These are phyloP conservation scores for Zapus hudsonius DNA, from an alignment of 2,113 vertebrate genomes.

Conservation along the genomic window DNA sequence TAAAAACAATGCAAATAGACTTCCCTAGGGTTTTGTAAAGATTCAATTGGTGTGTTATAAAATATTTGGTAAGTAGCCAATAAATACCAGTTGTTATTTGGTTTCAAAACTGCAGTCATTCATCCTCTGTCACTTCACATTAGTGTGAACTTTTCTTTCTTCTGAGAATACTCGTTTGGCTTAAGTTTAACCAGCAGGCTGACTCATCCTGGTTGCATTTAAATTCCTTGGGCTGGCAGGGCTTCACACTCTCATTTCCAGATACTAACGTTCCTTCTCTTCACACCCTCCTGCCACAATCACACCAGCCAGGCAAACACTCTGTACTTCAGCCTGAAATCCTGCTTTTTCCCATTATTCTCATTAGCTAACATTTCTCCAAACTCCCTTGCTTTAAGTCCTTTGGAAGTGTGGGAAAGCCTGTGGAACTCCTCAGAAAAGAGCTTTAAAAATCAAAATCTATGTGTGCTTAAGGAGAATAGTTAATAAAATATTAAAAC, in stretches of 20 bases:
- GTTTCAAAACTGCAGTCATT: background rate
- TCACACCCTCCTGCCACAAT: background rate
- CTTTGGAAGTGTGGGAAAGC: background rate
- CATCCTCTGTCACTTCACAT: background rate
- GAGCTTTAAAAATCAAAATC: constrained; percentile 28
- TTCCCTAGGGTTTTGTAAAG: background rate
- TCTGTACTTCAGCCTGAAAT: background rate
- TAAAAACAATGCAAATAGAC: too few relatives aligned
- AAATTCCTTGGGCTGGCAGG: background rate
- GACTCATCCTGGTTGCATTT: too few relatives aligned
- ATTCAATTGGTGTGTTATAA: background rate
- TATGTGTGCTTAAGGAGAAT: background rate
- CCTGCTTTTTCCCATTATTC: background rate
- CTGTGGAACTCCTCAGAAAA: background rate
- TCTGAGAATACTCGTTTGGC: background rate
- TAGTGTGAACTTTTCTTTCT: constrained; percentile 10
- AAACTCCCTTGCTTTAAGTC: background rate
- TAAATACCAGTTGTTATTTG: background rate
- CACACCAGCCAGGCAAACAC: background rate
- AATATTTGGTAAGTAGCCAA: background rate
- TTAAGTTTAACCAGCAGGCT: background rate
- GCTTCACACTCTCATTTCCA: background rate
- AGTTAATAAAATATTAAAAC: background rate
- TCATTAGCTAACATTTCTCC: background rate
- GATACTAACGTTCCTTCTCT: background rate